Evolutionary conservation across 2,888 invertebrate genomes (phyloP).

Genomic region (Drosophila merina): DNA sequence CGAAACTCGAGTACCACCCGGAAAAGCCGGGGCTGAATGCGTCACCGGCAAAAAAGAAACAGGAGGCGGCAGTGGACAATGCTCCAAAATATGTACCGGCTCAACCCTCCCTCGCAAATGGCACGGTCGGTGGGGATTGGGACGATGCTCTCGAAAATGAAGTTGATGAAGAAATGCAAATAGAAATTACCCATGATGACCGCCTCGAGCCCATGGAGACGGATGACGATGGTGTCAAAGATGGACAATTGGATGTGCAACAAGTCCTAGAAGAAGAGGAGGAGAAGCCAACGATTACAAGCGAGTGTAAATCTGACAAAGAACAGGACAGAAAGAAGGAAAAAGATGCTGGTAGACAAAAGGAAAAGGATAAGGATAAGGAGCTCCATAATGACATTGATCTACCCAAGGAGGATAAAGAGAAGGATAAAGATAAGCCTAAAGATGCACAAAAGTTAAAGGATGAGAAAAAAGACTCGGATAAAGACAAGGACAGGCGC

Average conservation of each 20-base stretch:
- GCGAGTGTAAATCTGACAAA: slow-evolving; percentile 28
- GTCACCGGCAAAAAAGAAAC: slow-evolving; percentile 63
- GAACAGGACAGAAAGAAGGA: slow-evolving; percentile 6
- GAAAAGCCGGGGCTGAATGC: slow-evolving; percentile 82
- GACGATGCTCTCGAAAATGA: slow-evolving; percentile 19
- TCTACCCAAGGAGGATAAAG: not conserved
- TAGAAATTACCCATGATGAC: slow-evolving; percentile 17
- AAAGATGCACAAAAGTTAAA: slow-evolving; percentile 7
- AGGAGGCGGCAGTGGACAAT: slow-evolving; percentile 15
- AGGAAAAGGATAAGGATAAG: slow-evolving; percentile 36
- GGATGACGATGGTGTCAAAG: slow-evolving; percentile 4
- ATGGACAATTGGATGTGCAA: slow-evolving; percentile 8
- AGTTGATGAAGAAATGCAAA: slow-evolving; percentile 29
- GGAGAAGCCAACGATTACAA: slow-evolving; percentile 43
- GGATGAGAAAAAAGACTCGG: slow-evolving; percentile 15
- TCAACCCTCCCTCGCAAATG: slow-evolving; percentile 34
- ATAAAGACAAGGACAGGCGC: slow-evolving; percentile 47
- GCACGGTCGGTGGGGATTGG: slow-evolving; percentile 34
- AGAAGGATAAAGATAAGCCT: slow-evolving; percentile 30
- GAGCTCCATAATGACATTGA: not conserved
- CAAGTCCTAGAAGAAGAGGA: slow-evolving; percentile 23
- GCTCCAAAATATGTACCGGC: slow-evolving; percentile 82
- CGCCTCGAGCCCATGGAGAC: not conserved
- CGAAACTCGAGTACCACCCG: slow-evolving; percentile 83
- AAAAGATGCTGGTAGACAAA: slow-evolving; percentile 16